Evolutionary conservation across 2,113 vertebrate genomes (phyloP).

Genomic region (Poeciliopsis occidentalis): DNA sequence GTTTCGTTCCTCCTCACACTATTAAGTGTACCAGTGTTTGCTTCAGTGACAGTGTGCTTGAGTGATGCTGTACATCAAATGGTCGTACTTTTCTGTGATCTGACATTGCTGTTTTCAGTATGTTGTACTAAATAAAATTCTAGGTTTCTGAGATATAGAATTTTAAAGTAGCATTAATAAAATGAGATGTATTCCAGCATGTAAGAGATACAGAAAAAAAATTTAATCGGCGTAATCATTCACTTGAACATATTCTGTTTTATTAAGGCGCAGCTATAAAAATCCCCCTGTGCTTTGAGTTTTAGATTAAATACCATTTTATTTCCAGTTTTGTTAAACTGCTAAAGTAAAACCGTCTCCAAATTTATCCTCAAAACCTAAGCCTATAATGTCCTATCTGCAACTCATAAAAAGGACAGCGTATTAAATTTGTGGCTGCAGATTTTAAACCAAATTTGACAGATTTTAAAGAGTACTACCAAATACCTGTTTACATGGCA

Average conservation of each 20-base stretch:
- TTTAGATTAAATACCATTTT: slow-evolving; percentile 12
- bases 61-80: too few relatives aligned
- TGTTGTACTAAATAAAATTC: background rate
- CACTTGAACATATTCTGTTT: background rate
- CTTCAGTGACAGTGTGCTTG: too few relatives aligned
- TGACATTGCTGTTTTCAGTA: too few relatives aligned
- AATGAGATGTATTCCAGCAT: background rate
- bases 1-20: background rate
- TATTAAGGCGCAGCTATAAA: background rate
- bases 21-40: background rate
- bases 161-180: background rate
- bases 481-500: slow-evolving; percentile 17
- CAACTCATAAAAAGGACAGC: slow-evolving; percentile 39
- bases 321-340: slow-evolving; percentile 54
- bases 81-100: too few relatives aligned
- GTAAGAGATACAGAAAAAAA: background rate
- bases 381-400: slow-evolving; percentile 27
- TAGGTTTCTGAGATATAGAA: background rate
- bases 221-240: background rate
- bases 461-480: slow-evolving; percentile 27
- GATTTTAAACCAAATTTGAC: slow-evolving; percentile 17
- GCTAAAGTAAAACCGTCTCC: slow-evolving; percentile 54
- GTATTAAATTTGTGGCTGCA: slow-evolving; percentile 50
- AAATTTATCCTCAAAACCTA: slow-evolving; percentile 67
- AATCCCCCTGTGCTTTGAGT: slow-evolving; percentile 1